These are phyloP conservation scores for Amazona finschi DNA, from an alignment of 2,797 vertebrate genomes.

Conservation along the genomic window DNA sequence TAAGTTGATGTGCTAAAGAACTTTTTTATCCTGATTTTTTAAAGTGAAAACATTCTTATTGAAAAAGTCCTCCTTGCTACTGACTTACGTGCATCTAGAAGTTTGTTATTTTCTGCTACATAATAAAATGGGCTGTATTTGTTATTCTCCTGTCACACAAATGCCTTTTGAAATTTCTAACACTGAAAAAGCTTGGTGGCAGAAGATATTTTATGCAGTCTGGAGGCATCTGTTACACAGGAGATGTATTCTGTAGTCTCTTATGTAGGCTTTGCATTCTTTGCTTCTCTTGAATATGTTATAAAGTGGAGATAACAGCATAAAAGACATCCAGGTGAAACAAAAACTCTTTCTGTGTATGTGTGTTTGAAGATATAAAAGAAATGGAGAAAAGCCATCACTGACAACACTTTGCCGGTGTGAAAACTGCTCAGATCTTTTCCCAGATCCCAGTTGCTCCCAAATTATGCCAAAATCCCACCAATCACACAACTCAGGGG, in stretches of 20 bases:
- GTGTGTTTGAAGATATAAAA: background rate
- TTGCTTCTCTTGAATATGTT: background rate
- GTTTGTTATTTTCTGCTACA: background rate
- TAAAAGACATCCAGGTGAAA: background rate
- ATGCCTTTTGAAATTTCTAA: background rate
- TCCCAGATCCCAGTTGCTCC: background rate
- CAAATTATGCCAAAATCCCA: background rate
- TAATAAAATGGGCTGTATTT: background rate
- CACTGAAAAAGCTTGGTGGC: background rate
- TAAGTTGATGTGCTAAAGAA: background rate
- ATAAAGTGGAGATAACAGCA: background rate
- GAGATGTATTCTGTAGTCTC: background rate
- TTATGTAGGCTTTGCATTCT: background rate
- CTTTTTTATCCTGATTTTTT: background rate
- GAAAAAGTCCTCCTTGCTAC: background rate
- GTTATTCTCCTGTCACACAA: background rate
- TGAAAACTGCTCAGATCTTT: background rate
- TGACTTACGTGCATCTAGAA: background rate
- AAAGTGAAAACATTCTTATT: background rate
- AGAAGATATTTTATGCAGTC: background rate
- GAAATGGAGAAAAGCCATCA: background rate
- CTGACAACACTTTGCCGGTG: background rate
- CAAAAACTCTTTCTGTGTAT: background rate
- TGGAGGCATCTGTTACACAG: background rate
- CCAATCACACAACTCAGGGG: background rate